Base-by-base conservation (phyloP, 1,140 invertebrate species). In the Zaprionus camerounensis region DNA sequence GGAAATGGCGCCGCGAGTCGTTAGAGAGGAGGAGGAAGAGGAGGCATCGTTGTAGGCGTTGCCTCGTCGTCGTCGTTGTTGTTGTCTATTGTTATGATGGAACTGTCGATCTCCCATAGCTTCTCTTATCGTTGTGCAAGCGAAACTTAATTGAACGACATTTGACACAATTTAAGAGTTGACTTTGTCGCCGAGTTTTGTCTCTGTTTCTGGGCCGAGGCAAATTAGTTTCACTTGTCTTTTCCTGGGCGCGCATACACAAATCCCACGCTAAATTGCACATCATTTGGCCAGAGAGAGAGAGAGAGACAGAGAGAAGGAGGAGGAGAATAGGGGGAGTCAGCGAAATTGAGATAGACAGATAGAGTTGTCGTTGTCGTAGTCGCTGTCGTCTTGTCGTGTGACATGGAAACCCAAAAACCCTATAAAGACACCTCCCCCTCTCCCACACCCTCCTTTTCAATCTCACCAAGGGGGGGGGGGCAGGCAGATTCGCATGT, bases 201-300 rank as follows among this genome's bases (percentile, higher is more conserved):
- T 38, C 31, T 34, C 31, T 34, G 67, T 81, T 76, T 65, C 28
- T 66, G 75, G 22, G 64, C 17, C 41, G 67, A 34, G 56, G 44
- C 53, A 85, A 88, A 88, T 88, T 84, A 90, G 85, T 85, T 90
- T 81, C 85, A 81, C 78, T 88, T 84, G 85, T 76, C 78, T 79
- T 46, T 46, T 44, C 28, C 17, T 34, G 31, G 17, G 17, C 9
- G 38, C 57, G 58, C 66, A 12, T 31, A 26, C 31, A 64, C 59
- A 70, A 78, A 74, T 77, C 76, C 76, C 78, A 78, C 75, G 71
- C 73, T 59, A 76, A 88, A 81, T 77, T 71, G 85, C 78, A 65
- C 74, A 75, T 88, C 83, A 87, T 88, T 80, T 78, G 79, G 61
- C 56, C 44, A 5, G 31, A 11, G 31, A 34, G 31, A 6, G 26